Evolutionary conservation across 2,113 vertebrate species (phyloP), one percentile per base, ranked within the genome.

Genomic region (Irena cyanogastra): DNA sequence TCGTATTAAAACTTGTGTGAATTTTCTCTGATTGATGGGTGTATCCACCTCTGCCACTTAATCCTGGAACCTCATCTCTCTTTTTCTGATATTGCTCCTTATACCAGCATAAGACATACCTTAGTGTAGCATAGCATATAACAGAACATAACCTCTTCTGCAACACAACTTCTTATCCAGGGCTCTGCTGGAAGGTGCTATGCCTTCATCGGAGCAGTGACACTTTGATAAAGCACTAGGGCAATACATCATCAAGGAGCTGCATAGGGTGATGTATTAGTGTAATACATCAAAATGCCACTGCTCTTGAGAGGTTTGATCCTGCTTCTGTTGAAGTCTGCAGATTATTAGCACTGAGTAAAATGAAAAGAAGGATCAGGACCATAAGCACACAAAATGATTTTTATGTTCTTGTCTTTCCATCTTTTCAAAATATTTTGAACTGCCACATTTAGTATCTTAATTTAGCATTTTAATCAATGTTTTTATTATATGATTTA

Each of bases 281-380:
- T 89, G 47, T 27, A 95, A 96, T 97, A 94, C 52, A 97, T 97
- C 96, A 97, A 96, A 95, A 75, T 89, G 93, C 71, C 94, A 96
- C 78, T 60, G 50, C 39, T 81, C 68, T n/a, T 74, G 71, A 94
- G 74, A 79, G 61, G 72, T 70, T 90, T 93, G 80, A 91, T 96
- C 35, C 83, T 70, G 66, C 26, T 88, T 44, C 66, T 80, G 21
- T 59, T 61, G 47, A 86, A 92, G 13, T 41, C 42, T 87, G 49
- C 53, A 78, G 59, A 83, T 88, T 79, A 88, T 80, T 83, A 91
- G 10, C 52, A 77, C 26, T 49, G 41, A 83, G 26, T 81, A 77
- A 87, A 91, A 84, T 53, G 11, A 95, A 89, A 92, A 60, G 31
- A 83, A 76, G 18, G 14, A 88, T 71, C 45, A 52, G 24, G 37